Evolutionary conservation across 1,140 invertebrate genomes (phyloP).

Genomic region (Bombus soroeensis): DNA sequence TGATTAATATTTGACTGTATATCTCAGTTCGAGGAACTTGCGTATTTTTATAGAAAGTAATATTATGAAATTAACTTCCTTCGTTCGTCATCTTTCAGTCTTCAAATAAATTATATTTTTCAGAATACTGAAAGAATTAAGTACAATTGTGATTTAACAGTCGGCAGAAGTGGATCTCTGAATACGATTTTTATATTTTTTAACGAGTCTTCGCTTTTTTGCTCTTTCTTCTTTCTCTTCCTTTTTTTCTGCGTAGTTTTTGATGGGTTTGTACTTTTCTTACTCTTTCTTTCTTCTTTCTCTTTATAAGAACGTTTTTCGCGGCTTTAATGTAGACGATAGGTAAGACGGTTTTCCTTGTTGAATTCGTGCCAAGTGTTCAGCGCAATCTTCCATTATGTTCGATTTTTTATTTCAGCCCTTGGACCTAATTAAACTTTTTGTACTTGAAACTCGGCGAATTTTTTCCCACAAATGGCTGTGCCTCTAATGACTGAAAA

Average conservation of each 20-base stretch:
- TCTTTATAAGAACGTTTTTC: not conserved
- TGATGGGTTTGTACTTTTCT: not conserved
- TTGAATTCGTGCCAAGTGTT: slow-evolving; percentile 21
- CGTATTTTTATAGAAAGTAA: no score
- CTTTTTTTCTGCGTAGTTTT: not conserved
- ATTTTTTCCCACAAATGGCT: not conserved
- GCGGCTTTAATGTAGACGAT: not conserved
- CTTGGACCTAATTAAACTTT: slow-evolving; percentile 4
- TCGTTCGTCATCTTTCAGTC: no score
- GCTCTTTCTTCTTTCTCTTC: no score
- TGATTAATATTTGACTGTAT: no score
- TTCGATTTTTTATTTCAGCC: slow-evolving; percentile 1
- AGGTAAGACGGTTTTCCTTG: slow-evolving; percentile 7
- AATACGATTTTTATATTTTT: no score
- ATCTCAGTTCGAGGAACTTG: no score
- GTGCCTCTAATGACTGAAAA: not conserved
- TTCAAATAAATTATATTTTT: no score
- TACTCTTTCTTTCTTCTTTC: not conserved
- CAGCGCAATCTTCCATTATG: not conserved
- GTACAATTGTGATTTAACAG: no score
- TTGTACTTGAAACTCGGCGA: not conserved
- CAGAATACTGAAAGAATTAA: no score
- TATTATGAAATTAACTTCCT: no score
- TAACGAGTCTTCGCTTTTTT: no score
- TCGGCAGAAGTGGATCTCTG: no score